Percentiles rank a stretch among this genome's conserved stretches.
These are phyloP conservation scores for Isoperla grammatica DNA, from an alignment of 2,888 invertebrate species.

Conservation along the genomic window DNA sequence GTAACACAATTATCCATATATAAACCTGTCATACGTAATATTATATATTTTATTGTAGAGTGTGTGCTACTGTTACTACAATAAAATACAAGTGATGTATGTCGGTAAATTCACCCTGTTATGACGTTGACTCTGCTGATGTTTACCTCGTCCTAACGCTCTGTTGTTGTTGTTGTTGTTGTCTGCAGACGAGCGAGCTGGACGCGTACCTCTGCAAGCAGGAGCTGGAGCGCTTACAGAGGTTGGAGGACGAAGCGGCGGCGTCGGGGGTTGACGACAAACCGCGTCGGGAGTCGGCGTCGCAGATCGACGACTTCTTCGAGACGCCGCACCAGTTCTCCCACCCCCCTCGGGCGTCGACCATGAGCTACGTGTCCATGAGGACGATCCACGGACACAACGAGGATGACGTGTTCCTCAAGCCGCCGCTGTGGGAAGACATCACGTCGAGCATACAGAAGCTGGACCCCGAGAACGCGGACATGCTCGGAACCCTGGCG, in stretches of 20 bases:
- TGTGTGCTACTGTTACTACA: no score
- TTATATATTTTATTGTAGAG: no score
- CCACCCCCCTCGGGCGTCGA: slow-evolving; percentile 29
- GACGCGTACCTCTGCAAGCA: slow-evolving; percentile 74
- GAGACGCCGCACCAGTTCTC: slow-evolving; percentile 45
- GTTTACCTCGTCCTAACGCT: no score
- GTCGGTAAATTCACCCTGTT: no score
- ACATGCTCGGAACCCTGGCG: slow-evolving; percentile 81
- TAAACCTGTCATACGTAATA: no score
- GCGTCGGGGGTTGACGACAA: slow-evolving; percentile 42
- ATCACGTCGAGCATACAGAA: slow-evolving; percentile 86
- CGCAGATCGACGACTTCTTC: slow-evolving; percentile 63
- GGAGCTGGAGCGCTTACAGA: slow-evolving; percentile 59
- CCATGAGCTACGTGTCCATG: slow-evolving; percentile 52
- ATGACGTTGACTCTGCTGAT: no score
- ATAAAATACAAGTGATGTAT: no score
- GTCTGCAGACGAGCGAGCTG: slow-evolving; percentile 65
- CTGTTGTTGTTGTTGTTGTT: slow-evolving; percentile 28
- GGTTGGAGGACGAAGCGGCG: slow-evolving; percentile 54
- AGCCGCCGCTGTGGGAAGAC: slow-evolving; percentile 83
- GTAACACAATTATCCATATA: no score
- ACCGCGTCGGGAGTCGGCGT: slow-evolving; percentile 54
- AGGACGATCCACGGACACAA: slow-evolving; percentile 49
- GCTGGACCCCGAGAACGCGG: slow-evolving; percentile 84
- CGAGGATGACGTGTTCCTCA: slow-evolving; percentile 80